Conservation (phyloP, 2,797 vertebrate species). For the Austrolebias charrua region DNA sequence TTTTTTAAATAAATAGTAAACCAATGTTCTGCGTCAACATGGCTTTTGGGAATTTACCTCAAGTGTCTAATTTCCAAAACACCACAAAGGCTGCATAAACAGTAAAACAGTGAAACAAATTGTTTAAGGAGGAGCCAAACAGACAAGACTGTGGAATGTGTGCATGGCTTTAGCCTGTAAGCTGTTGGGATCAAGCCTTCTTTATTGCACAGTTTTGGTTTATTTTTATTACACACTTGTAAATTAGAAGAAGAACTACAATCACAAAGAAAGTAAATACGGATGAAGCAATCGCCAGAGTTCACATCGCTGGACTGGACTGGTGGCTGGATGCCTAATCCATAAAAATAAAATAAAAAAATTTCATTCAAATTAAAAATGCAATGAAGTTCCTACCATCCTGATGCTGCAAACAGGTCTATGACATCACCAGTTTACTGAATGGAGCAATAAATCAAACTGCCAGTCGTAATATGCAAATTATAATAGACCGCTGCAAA, state of each 20-base stretch:
- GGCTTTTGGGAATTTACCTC: slow-evolving; percentile 10
- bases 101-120: slow-evolving; percentile 4
- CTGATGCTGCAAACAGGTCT: slow-evolving; percentile 11
- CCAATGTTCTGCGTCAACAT: not conserved
- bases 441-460: slow-evolving; percentile 45
- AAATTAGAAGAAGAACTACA: slow-evolving; percentile 37
- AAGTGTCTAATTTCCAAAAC: slow-evolving; percentile 20
- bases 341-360: slow-evolving; percentile 1
- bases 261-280: slow-evolving; percentile 31
- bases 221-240: slow-evolving; percentile 43
- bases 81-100: slow-evolving; percentile 32
- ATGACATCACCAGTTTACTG: slow-evolving; percentile 12
- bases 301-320: slow-evolving; percentile 26
- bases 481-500: not conserved
- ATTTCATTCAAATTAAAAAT: slow-evolving; percentile 14
- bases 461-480: slow-evolving; percentile 20
- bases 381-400: slow-evolving; percentile 9
- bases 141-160: slow-evolving; percentile 40
- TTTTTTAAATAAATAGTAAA: not conserved
- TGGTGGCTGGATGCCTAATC: slow-evolving; percentile 14
- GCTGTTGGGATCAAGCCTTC: slow-evolving; percentile 44
- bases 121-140: slow-evolving; percentile 22
- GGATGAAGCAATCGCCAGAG: slow-evolving; percentile 30
- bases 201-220: slow-evolving; percentile 35
- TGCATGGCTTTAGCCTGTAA: slow-evolving; percentile 20